Conservation (phyloP, 2,113 vertebrate genomes). For the Indicator indicator region DNA sequence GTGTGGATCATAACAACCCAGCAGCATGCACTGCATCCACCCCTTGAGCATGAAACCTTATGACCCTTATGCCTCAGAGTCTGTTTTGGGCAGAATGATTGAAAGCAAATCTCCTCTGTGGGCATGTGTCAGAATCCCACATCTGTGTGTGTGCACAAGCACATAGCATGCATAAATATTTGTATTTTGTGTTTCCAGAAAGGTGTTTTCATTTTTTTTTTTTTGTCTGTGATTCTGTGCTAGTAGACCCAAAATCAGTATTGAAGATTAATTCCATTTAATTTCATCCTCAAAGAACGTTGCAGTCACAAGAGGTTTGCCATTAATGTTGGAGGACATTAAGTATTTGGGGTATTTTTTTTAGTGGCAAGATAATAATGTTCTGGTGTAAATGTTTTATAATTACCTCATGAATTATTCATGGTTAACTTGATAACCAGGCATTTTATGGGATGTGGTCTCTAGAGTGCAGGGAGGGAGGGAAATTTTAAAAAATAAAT, state of each 20-base stretch:
- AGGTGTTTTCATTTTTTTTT: no score
- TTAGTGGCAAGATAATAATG: slow-evolving; percentile 53
- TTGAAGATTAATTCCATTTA: slow-evolving; percentile 24
- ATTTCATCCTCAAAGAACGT: slow-evolving; percentile 20
- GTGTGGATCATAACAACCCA: background rate
- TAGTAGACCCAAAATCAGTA: background rate
- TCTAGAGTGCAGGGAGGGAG: slow-evolving; percentile 13
- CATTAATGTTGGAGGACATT: slow-evolving; percentile 13
- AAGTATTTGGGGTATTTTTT: background rate
- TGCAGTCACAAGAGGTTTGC: slow-evolving; percentile 9
- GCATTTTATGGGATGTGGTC: slow-evolving; percentile 51
- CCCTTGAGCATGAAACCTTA: background rate
- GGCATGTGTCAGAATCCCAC: background rate
- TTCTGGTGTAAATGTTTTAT: slow-evolving; percentile 71
- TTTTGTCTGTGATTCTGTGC: background rate
- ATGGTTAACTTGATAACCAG: slow-evolving; percentile 34
- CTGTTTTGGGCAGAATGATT: background rate
- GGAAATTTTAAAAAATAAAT: slow-evolving; percentile 52
- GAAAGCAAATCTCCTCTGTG: background rate
- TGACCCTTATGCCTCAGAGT: background rate
- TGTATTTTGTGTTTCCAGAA: background rate
- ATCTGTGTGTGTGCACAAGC: background rate
- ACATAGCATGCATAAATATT: background rate
- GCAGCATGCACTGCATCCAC: background rate
- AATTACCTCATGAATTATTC: slow-evolving; percentile 73